Conservation (phyloP, 2,888 invertebrate species). For the Pseudococcus longispinus region DNA sequence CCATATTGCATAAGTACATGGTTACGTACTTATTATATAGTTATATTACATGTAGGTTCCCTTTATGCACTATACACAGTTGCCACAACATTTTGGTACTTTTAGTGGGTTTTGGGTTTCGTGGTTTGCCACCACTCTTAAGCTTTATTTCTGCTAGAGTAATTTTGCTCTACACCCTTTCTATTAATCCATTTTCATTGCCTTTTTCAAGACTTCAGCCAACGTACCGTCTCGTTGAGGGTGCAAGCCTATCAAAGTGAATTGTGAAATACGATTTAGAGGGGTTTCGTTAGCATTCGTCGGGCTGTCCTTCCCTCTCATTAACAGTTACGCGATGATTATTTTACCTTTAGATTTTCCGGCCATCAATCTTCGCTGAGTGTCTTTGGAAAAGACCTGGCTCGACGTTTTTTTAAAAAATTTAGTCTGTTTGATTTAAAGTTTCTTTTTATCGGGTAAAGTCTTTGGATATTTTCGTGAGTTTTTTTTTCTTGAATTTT, state of each 20-base stretch:
- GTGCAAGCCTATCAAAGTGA: background rate
- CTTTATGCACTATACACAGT: too few species aligned
- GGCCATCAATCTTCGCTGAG: background rate
- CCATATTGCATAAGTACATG: background rate
- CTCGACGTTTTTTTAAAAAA: background rate
- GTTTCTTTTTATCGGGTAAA: too few species aligned
- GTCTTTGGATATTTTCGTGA: background rate
- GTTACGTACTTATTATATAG: background rate
- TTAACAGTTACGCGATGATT: background rate
- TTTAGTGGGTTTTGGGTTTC: background rate
- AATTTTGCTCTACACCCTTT: background rate
- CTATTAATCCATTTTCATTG: conserved; percentile 3
- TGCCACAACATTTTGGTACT: background rate
- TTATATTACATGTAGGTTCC: too few species aligned
- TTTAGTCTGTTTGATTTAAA: background rate
- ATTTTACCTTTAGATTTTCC: background rate
- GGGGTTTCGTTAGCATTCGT: background rate
- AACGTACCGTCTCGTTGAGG: background rate
- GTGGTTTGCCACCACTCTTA: background rate
- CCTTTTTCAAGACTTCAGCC: background rate
- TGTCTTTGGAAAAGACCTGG: background rate
- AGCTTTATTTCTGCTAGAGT: background rate
- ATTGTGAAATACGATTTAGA: background rate
- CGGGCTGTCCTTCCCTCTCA: background rate
- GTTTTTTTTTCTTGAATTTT: background rate